A percentile compares a stretch with the other conserved stretches of the same genome.
Conservation (phyloP, 2,113 vertebrate species). For the Paramormyrops kingsleyae region DNA sequence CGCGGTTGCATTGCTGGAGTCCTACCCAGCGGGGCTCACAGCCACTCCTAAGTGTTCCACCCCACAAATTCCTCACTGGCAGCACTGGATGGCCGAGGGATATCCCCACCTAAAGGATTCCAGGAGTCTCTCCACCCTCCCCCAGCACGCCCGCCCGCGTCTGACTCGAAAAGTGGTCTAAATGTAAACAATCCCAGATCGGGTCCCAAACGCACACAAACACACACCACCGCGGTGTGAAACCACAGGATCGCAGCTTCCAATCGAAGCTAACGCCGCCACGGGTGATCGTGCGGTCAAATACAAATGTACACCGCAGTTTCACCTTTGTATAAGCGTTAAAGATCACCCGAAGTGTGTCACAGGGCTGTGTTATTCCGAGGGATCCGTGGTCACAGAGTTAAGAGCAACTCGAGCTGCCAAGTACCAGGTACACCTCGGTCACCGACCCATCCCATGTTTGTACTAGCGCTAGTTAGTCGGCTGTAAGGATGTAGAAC, state of each 20-base stretch:
- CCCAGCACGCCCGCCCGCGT: background rate
- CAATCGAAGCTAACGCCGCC: background rate
- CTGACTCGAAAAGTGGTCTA: conserved; percentile 8
- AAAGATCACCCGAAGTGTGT: background rate
- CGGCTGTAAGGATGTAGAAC: background rate
- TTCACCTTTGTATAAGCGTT: background rate
- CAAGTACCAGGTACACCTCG: background rate
- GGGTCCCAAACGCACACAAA: background rate
- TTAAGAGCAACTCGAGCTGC: background rate
- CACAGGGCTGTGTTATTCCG: background rate
- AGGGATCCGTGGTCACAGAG: background rate
- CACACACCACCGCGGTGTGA: background rate
- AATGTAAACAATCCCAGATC: conserved; percentile 47
- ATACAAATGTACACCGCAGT: background rate
- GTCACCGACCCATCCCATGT: background rate
- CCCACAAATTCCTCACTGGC: background rate
- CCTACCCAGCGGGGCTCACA: conserved; percentile 24
- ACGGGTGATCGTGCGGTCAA: background rate
- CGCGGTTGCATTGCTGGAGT: background rate
- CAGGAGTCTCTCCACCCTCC: background rate
- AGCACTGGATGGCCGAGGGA: background rate
- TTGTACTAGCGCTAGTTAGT: background rate
- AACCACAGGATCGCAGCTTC: background rate
- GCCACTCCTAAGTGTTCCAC: background rate
- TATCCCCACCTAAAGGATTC: background rate